Percentiles rank a stretch among this genome's conserved stretches.
Evolutionary conservation across 1,140 invertebrate genomes (phyloP).

Genomic region (Aphaenogaster rudis): DNA sequence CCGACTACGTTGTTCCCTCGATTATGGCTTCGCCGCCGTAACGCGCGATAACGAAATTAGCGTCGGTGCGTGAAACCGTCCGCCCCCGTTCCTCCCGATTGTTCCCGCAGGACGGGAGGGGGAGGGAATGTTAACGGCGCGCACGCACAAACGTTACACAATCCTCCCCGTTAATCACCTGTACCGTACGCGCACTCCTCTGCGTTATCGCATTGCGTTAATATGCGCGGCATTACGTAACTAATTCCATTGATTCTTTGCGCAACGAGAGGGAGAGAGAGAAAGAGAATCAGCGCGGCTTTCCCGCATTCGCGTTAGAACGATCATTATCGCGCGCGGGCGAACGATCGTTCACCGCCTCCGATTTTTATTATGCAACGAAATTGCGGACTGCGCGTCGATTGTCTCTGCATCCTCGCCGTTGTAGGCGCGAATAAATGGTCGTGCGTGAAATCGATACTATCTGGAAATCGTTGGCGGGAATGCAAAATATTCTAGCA

Average conservation of each 20-base stretch:
- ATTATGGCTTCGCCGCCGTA: slow-evolving; percentile 24
- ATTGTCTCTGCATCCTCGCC: slow-evolving; percentile 10
- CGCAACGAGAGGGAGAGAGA: slow-evolving; percentile 22
- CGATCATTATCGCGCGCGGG: slow-evolving; percentile 32
- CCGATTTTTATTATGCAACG: slow-evolving; percentile 57
- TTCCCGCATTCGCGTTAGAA: slow-evolving; percentile 19
- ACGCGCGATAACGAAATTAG: slow-evolving; percentile 58
- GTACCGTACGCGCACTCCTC: slow-evolving; percentile 28
- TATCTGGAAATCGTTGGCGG: neutral
- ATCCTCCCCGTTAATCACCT: slow-evolving; percentile 64
- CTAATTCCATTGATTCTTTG: slow-evolving; percentile 41
- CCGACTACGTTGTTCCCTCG: neutral
- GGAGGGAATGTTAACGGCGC: slow-evolving; percentile 41
- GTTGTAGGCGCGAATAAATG: slow-evolving; percentile 32
- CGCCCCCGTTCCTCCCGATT: neutral
- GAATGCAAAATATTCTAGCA: neutral
- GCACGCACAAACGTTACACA: slow-evolving; percentile 50
- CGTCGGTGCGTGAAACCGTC: slow-evolving; percentile 20
- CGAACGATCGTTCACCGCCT: slow-evolving; percentile 44
- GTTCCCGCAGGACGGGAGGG: neutral
- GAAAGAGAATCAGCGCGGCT: slow-evolving; percentile 3
- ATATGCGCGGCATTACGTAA: neutral
- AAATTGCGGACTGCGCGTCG: slow-evolving; percentile 22
- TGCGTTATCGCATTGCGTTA: slow-evolving; percentile 20
- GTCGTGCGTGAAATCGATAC: slow-evolving; percentile 6